Base-by-base conservation (phyloP, 2,888 invertebrate genomes). In the Argynnis bischoffii region DNA sequence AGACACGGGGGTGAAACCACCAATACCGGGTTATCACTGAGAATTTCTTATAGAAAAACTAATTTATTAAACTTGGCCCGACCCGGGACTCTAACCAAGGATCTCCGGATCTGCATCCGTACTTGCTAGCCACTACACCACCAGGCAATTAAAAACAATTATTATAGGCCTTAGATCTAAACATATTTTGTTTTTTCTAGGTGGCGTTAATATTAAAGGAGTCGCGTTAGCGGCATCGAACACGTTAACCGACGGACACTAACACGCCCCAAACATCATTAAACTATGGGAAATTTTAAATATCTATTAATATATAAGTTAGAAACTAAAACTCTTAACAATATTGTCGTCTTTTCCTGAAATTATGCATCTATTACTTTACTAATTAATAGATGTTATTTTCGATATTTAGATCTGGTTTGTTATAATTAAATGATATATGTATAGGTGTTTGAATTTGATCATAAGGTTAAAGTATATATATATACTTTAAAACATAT, bases 171-270 rank as follows among this genome's bases (percentile, higher is more conserved):
- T 3, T 21, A 21, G 21, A 21, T 21, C 21, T 21, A 3, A 21
- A 54, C 18, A 5, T n/a, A n/a, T 50, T n/a, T 50, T 50, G n/a
- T n/a, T n/a, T 26, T 31, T 54, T 59, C 4, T 65, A 74, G 73
- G 67, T 73, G 73, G 73, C 73, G 73, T 69, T 74, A 74, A 66
- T 13, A n/a, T 14, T 21, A 1, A 50, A 26, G 51, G 51, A 35
- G 61, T 64, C 60, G 67, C 64, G 8, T 41, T 6, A 60, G 64
- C 67, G 61, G 54, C 56, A 60, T 60, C 64, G 53, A 57, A 41
- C 54, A 61, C 60, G 60, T 64, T 61, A 63, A 67, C 70, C 70
- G 70, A 61, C 67, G 70, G 61, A 61, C 64, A 64, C 61, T 51
- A 53, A 2, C 57, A 41, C 46, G 11, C 31, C 15, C 31, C 16